Conservation (phyloP, 2,797 vertebrate species). For the Cichlasoma orientale region DNA sequence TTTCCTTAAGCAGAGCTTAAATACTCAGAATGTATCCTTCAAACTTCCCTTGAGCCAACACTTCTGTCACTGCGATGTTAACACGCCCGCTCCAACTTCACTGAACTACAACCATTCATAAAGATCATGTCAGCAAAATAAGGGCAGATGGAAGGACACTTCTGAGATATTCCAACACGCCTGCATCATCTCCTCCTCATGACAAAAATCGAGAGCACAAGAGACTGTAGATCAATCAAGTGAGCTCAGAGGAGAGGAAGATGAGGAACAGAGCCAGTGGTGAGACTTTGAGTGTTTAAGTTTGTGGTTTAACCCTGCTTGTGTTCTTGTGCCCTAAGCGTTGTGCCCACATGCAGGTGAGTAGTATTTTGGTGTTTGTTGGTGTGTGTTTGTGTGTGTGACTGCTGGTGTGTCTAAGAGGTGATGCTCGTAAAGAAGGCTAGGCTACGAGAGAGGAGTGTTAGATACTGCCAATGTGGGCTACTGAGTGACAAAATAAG, state of each 20-base stretch:
- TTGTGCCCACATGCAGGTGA: slow-evolving; percentile 81
- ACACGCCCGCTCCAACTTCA: background rate
- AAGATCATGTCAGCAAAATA: background rate
- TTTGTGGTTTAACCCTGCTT: slow-evolving; percentile 71
- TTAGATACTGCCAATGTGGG: slow-evolving; percentile 80
- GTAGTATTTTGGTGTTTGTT: slow-evolving; percentile 68
- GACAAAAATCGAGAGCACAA: slow-evolving; percentile 18
- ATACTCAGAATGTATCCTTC: slow-evolving; percentile 65
- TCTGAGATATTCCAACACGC: slow-evolving; percentile 57
- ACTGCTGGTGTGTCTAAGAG: slow-evolving; percentile 72
- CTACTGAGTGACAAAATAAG: slow-evolving; percentile 75
- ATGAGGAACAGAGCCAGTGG: slow-evolving; percentile 62
- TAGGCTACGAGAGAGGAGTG: slow-evolving; percentile 77
- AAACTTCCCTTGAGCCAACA: slow-evolving; percentile 19
- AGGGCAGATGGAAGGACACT: slow-evolving; percentile 50
- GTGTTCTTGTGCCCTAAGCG: slow-evolving; percentile 81
- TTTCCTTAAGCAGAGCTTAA: slow-evolving; percentile 59
- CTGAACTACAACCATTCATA: background rate
- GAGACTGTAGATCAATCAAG: slow-evolving; percentile 17
- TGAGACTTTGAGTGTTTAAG: slow-evolving; percentile 39
- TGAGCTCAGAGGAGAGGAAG: slow-evolving; percentile 61
- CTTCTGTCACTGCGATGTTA: background rate
- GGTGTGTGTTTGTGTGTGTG: slow-evolving; percentile 61
- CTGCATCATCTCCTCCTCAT: slow-evolving; percentile 58
- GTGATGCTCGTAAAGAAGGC: slow-evolving; percentile 75